Evolutionary conservation across 2,888 invertebrate genomes (phyloP), one percentile per base, ranked within the genome.

Genomic region (Colostygia pectinataria): DNA sequence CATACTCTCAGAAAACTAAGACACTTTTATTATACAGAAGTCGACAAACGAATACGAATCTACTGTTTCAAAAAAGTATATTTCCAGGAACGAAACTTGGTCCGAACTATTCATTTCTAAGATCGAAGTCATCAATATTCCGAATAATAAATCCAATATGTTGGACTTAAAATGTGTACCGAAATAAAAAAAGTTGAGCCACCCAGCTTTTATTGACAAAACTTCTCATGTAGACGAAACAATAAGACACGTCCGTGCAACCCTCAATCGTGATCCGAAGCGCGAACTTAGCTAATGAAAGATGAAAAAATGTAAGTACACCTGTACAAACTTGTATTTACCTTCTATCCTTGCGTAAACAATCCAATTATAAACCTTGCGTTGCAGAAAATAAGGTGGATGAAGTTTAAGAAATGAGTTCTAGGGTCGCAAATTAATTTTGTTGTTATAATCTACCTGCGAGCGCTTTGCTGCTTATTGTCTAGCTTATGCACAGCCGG

Each of bases 231-330:
- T 83, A 81, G 82, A 81, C 83, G 80, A 89, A 87, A 88, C 86
- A 88, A 88, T 83, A 82, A 77, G 75, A 77, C 80, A 82, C 81
- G 83, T 86, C 77, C 74, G 74, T 73, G 70, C 75, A 77, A 76
- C 83, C 87, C 82, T 77, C 80, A 77, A 78, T 81, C 88, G 84
- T 83, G 87, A 86, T 87, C 83, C 84, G 85, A 80, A 86, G 86
- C 84, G 84, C 87, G 83, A 89, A 89, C 88, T 84, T 80, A 81
- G 85, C 90, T 89, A 90, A 90, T 89, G 90, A 89, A 89, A 88
- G 51, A 72, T 67, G 68, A 80, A 83, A 86, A 80, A 84, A 78
- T 72, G 68, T 78, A 83, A 83, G 82, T 79, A 84, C 81, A 80
- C 77, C 75, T 74, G 69, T 59, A 61, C 84, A 72, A 82, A 73